phyloP scores from a whole-genome alignment of 2,113 vertebrate genomes.

The Eira barbara region DNA sequence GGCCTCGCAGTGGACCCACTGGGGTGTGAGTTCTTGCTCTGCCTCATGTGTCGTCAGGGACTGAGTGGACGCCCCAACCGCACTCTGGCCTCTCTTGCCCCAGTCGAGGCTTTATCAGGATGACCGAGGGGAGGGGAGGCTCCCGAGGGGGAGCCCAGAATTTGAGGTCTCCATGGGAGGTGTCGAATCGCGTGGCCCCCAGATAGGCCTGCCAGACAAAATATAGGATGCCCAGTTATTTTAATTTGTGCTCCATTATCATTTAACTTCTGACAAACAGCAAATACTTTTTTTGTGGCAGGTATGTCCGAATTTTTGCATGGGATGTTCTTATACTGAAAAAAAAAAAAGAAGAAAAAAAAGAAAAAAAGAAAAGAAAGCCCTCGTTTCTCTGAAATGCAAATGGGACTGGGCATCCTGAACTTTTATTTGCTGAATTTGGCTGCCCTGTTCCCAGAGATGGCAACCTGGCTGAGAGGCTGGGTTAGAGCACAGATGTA shows the following conservation, averaged over 20 bases:
- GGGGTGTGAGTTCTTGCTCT: neutral
- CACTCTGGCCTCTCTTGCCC: neutral
- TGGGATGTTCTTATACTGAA: neutral
- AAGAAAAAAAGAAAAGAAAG: neutral
- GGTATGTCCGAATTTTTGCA: neutral
- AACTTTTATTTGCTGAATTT: neutral
- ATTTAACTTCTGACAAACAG: neutral
- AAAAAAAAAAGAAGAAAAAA: neutral
- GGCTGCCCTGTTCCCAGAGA: fast-evolving
- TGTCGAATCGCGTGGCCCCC: fast-evolving
- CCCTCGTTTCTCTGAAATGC: neutral
- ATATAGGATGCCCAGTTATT: neutral
- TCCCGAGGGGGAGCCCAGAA: neutral
- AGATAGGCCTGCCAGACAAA: neutral
- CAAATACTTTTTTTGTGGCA: neutral
- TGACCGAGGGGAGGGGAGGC: too few relatives aligned
- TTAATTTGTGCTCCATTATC: neutral
- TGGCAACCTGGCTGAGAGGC: neutral
- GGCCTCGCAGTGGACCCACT: neutral
- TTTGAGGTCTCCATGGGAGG: neutral
- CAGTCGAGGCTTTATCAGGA: too few relatives aligned
- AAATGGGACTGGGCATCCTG: too few relatives aligned
- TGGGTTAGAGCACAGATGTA: neutral
- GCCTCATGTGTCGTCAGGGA: fast-evolving
- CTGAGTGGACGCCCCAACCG: neutral